A percentile compares a stretch with the other conserved stretches of the same genome.
Evolutionary conservation across 2,797 vertebrate genomes (phyloP).

Genomic region (Sarcophilus harrisii): DNA sequence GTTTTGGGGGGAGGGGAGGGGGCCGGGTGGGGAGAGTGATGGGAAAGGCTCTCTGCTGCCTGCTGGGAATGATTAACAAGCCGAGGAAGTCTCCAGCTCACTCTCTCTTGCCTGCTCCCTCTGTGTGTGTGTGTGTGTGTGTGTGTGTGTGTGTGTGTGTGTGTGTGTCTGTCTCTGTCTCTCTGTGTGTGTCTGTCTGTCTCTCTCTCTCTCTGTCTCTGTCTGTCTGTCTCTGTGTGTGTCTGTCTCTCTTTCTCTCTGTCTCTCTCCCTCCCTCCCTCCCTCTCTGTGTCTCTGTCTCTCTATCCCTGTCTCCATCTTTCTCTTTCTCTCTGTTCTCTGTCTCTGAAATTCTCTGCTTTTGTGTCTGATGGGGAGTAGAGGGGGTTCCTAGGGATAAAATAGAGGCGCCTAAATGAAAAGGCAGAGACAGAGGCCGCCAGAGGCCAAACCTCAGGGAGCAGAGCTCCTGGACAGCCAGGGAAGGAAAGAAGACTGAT

Average conservation of each 20-base stretch:
- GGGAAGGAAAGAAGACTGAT: neutral
- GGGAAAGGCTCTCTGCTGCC: neutral
- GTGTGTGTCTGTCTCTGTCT: no score
- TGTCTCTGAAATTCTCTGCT: neutral
- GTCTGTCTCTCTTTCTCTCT: neutral
- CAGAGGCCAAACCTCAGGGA: slow-evolving; percentile 27
- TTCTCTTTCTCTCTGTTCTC: neutral
- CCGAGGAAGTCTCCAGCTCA: neutral
- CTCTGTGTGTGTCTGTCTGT: no score
- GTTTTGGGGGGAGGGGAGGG: neutral
- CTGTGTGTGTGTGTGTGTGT: neutral
- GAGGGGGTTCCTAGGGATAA: neutral
- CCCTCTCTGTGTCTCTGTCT: no score
- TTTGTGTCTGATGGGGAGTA: neutral
- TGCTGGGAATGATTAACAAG: neutral
- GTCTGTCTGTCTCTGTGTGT: slow-evolving; percentile 5
- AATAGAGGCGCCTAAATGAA: slow-evolving; percentile 36
- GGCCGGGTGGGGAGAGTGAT: neutral
- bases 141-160: neutral
- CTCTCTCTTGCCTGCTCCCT: neutral
- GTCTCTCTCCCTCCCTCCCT: no score
- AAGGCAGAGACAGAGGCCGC: slow-evolving; percentile 16
- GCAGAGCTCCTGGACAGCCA: neutral
- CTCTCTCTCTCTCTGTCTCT: neutral
- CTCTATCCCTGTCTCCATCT: neutral